Evolutionary conservation across 2,113 vertebrate species (phyloP).

Genomic region (Bubo bubo): DNA sequence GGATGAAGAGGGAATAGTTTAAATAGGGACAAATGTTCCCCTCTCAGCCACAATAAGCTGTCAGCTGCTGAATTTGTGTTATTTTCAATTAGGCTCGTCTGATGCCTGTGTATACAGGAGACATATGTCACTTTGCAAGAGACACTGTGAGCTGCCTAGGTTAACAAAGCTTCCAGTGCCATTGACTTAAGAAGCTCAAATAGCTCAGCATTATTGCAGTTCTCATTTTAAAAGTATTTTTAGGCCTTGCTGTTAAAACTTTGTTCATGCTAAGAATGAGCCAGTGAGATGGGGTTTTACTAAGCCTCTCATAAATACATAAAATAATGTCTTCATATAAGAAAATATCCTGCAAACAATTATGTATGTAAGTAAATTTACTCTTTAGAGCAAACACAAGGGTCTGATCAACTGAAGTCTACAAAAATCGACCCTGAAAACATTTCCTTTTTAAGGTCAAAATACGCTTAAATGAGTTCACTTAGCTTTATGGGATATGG

Average conservation of each 20-base stretch:
- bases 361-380: background rate
- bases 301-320: background rate
- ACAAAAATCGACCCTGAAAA: constrained; percentile 7
- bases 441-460: constrained; percentile 16
- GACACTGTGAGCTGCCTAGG: background rate
- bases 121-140: constrained; percentile 27
- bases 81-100: constrained; percentile 50
- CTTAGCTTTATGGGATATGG: constrained; percentile 3
- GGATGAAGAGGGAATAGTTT: background rate
- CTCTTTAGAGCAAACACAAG: background rate
- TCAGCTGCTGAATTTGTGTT: constrained; percentile 46
- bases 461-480: constrained; percentile 9
- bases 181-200: background rate
- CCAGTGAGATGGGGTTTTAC: background rate
- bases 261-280: background rate
- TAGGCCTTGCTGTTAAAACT: background rate
- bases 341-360: background rate
- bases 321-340: background rate
- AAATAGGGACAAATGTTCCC: background rate
- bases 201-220: background rate
- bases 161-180: background rate
- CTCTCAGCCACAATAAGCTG: background rate
- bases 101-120: constrained; percentile 16
- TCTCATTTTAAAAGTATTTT: constrained; percentile 16
- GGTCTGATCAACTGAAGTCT: background rate